A percentile compares a stretch with the other conserved stretches of the same genome.
Evolutionary conservation across 2,113 vertebrate genomes (phyloP).

Genomic region (Carlito syrichta): DNA sequence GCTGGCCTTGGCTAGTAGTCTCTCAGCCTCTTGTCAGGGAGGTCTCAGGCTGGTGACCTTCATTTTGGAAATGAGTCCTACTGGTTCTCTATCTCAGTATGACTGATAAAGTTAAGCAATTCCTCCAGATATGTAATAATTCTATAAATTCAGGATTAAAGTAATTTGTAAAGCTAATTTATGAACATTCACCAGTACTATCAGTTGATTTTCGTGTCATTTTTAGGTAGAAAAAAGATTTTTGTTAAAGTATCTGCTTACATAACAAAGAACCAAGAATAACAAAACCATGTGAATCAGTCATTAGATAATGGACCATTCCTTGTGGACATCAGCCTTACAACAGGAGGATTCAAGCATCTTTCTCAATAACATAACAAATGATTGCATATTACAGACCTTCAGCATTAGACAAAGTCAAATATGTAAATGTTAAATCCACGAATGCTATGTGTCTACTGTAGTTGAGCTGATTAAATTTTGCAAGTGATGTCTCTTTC

Average conservation of each 20-base stretch:
- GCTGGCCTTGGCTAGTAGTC: too few relatives aligned
- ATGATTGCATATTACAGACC: neutral
- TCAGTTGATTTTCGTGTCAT: neutral
- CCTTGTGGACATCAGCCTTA: neutral
- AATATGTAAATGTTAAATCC: neutral
- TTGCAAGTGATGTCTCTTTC: neutral
- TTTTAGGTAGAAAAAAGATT: neutral
- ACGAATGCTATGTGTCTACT: neutral
- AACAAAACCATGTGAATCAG: neutral
- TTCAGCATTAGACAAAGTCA: neutral
- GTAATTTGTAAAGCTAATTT: neutral
- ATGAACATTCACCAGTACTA: neutral
- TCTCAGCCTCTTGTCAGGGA: too few relatives aligned
- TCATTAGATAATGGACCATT: neutral
- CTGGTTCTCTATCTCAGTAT: too few relatives aligned
- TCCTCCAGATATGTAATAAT: neutral
- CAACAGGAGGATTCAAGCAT: neutral
- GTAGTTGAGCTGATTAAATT: neutral
- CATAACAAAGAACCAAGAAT: neutral
- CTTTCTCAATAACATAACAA: neutral
- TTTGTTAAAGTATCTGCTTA: slow-evolving; percentile 24
- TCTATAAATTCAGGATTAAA: neutral
- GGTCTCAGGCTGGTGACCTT: too few relatives aligned
- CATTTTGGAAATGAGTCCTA: too few relatives aligned
- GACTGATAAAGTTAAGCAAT: neutral